A percentile compares a stretch with the other conserved stretches of the same genome.
Conservation (phyloP, 2,797 vertebrate genomes). For the Onychomys leucogaster region DNA sequence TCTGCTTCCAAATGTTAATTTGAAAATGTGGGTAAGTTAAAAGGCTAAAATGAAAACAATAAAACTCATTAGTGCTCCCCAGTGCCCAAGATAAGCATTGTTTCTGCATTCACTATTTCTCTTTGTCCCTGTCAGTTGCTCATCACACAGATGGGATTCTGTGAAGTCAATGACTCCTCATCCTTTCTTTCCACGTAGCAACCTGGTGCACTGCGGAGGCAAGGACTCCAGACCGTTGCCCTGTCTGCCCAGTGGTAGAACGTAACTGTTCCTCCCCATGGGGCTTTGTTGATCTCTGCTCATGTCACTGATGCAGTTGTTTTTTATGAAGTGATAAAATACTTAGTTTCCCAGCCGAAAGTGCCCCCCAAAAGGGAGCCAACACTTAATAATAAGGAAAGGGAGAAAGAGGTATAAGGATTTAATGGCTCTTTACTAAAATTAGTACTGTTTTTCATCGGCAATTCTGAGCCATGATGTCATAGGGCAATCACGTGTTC, state of each 20-base stretch:
- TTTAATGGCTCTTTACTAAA: slow-evolving; percentile 54
- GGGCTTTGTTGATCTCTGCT: slow-evolving; percentile 21
- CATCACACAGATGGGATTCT: background rate
- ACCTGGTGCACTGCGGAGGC: background rate
- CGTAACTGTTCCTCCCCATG: background rate
- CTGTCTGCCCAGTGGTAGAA: background rate
- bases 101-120: background rate
- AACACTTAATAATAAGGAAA: slow-evolving; percentile 33
- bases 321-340: slow-evolving; percentile 62
- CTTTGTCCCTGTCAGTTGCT: background rate
- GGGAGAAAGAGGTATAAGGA: slow-evolving; percentile 11
- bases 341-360: slow-evolving; percentile 56
- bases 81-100: background rate
- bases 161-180: background rate
- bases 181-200: background rate
- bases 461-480: background rate
- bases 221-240: background rate
- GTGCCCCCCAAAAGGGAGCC: slow-evolving; percentile 30
- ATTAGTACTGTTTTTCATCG: slow-evolving; percentile 41
- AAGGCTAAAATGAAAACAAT: background rate
- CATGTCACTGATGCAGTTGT: background rate
- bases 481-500: background rate
- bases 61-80: slow-evolving; percentile 4
- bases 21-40: slow-evolving; percentile 9
- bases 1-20: slow-evolving; percentile 43